These are phyloP conservation scores for Aphelenchoides besseyi DNA, from an alignment of 1,140 invertebrate genomes.

Conservation along the genomic window DNA sequence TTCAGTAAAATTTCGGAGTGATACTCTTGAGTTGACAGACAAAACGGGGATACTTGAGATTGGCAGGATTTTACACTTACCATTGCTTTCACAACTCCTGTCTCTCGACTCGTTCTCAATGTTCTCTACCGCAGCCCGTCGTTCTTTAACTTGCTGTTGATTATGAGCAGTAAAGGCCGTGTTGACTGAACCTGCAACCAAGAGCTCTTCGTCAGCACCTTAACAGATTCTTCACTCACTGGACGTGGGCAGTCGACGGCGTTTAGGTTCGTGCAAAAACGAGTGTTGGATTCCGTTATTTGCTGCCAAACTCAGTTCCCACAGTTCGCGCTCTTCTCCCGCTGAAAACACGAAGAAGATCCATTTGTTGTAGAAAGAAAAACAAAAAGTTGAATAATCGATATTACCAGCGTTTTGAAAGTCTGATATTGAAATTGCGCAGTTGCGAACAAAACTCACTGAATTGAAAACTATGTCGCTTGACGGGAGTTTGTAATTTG, in stretches of 20 bases:
- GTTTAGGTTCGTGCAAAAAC: neutral
- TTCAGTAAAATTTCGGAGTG: too few species aligned
- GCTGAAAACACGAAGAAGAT: neutral
- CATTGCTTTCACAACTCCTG: neutral
- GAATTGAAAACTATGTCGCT: conserved; percentile 10
- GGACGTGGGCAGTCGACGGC: neutral
- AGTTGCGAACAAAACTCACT: neutral
- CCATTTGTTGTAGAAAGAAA: neutral
- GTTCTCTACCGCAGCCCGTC: neutral
- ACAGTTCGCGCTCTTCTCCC: neutral
- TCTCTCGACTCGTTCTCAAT: neutral
- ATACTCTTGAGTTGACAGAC: too few species aligned
- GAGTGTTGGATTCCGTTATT: neutral
- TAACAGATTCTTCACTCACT: neutral
- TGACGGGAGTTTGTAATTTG: neutral
- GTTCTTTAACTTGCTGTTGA: neutral
- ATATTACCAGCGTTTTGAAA: too few species aligned
- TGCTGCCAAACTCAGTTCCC: neutral
- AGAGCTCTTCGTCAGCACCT: neutral
- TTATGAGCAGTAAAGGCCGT: neutral
- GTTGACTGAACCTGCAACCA: neutral
- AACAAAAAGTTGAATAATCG: neutral
- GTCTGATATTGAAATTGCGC: neutral
- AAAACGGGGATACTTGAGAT: neutral
- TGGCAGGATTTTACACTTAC: neutral